Base-by-base conservation (phyloP, 35 echinoderm and acorn worm species). In the Nesometra sesokonis region DNA sequence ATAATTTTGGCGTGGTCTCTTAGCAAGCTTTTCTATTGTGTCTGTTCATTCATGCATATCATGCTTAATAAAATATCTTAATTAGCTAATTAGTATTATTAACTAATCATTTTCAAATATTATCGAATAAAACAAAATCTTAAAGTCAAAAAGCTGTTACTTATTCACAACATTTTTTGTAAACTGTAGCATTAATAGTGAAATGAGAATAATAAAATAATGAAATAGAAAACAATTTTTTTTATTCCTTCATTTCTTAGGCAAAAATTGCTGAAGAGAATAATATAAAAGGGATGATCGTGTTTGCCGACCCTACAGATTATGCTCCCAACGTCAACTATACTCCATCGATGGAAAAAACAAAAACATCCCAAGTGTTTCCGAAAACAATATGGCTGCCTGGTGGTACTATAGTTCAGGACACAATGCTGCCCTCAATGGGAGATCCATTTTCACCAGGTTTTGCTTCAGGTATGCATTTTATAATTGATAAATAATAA, bases 191-290 rank as follows among this genome's bases (percentile, higher is more conserved):
- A n/a, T n/a, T n/a, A n/a, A n/a, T n/a, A n/a, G n/a, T n/a, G n/a
- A n/a, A n/a, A n/a, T n/a, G n/a, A n/a, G n/a, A n/a, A n/a, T n/a
- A n/a, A n/a, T n/a, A n/a, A n/a, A n/a, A n/a, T n/a, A n/a, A n/a
- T n/a, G n/a, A n/a, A n/a, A n/a, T n/a, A n/a, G n/a, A n/a, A n/a
- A n/a, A n/a, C n/a, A 30, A 30, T 78, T 21, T 78, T 21, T 30
- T 78, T 32, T 8, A 32, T 1, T 81, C 0, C 35, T 81, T 81
- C 80, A 38, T 83, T 30, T 39, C 30, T 83, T 31, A 83, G 81
- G 81, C 37, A 27, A 83, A 83, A 83, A 83, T 37, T 83, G 81
- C 81, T 30, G 36, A 83, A 39, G 81, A 83, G 8, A 38, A 35
- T 27, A 38, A 38, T 23, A 23, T 38, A 35, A 83, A 37, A 21